Base-by-base conservation (phyloP, 2,113 vertebrate genomes). In the Notarius lentiginosus region DNA sequence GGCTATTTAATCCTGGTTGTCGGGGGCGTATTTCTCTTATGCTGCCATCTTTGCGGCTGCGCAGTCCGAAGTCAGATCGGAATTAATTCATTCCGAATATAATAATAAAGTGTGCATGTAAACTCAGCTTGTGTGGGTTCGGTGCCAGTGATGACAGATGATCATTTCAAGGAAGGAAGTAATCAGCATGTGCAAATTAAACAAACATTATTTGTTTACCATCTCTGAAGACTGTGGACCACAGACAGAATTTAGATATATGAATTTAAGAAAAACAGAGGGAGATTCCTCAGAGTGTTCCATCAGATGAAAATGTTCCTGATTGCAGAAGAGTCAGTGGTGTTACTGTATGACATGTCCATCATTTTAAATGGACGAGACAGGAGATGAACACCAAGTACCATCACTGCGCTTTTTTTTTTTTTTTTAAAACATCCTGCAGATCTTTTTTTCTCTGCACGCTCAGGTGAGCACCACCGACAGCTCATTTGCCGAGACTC, bases 401-500 rank as follows among this genome's bases (percentile, higher is more conserved):
- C 30, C 7, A 47, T 9, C 11, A 30, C 24, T 51, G 5, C 0
- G 60, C 20, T 18, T 56, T 68, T 27, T n/a, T 53, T 55, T 24
- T 8, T 65, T 24, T 8, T 72, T 20, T 41, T n/a, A n/a, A 8
- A 18, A 72, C 27, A n/a, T 17, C 30, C 41, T 24, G 77, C 75
- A 83, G 30, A 60, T 34, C 18, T 49, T 53, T 68, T 68, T 22
- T 82, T 34, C 7, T 68, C 17, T 68, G 20, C 60, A 87, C 17
- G 55, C 55, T 51, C 24, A 51, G 61, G 27, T 11, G 11, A 89
- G 68, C 56, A 47, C 15, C 61, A 24, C 61, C 24, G 84, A 89
- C 85, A 76, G 82, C 34, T 79, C 72, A 60, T 79, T 68, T 53
- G 63, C 82, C 14, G 51, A 55, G 73, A 76, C 15, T 20, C 55